A percentile compares a stretch with the other conserved stretches of the same genome.
phyloP scores from a whole-genome alignment of 64 coral and sea anemone species.

The Acropora yongei region DNA sequence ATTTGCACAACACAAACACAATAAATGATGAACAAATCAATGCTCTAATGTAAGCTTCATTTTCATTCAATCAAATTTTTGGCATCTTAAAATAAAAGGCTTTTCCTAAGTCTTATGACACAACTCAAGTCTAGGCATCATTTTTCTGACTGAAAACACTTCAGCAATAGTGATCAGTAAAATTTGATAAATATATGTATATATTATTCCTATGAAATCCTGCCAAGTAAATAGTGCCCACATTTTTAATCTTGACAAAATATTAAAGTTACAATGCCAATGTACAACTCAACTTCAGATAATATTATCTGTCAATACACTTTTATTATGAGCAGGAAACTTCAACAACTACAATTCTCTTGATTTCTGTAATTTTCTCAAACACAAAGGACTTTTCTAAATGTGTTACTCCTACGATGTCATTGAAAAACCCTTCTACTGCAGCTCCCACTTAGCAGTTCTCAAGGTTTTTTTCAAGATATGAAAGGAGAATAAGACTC shows the following conservation, averaged over 20 bases:
- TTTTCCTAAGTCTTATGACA: neutral
- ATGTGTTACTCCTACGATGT: too few species aligned
- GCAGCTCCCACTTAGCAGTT: too few species aligned
- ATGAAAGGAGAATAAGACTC: too few species aligned
- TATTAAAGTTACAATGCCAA: neutral
- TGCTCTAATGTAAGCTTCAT: neutral
- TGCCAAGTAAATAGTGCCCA: neutral
- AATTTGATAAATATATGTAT: slow-evolving; percentile 40
- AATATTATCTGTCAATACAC: neutral
- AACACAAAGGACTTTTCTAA: too few species aligned
- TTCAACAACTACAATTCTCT: neutral
- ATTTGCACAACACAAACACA: neutral
- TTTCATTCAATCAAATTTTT: neutral
- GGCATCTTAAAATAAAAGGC: neutral
- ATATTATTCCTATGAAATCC: slow-evolving; percentile 40
- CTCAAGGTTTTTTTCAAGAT: too few species aligned
- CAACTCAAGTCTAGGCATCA: neutral
- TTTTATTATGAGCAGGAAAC: neutral
- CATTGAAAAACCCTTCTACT: too few species aligned
- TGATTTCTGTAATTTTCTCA: neutral
- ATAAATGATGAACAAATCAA: neutral
- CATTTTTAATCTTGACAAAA: neutral
- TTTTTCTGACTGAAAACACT: too few species aligned
- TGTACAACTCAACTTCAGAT: neutral
- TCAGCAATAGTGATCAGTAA: neutral